Conservation (phyloP, 2,113 vertebrate species). For the Xyliphius kryptos region DNA sequence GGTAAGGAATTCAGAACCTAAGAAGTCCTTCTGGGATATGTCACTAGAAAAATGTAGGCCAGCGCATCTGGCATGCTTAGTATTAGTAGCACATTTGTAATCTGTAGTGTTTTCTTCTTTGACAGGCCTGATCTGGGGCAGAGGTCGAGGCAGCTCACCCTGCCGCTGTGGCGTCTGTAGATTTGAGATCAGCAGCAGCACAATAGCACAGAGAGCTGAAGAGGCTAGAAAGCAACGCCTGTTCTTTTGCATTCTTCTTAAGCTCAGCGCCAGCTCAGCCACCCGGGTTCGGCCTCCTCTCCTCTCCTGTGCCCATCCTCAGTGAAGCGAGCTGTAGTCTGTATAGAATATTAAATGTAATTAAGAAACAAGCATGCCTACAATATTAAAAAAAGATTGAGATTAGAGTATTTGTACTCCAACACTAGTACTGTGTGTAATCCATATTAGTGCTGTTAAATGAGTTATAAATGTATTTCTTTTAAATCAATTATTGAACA, state of each 20-base stretch:
- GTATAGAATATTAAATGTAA: constrained; percentile 1
- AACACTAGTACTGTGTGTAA: no score
- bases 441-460: no score
- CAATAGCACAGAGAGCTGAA: constrained; percentile 67
- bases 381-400: no score
- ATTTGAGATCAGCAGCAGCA: constrained; percentile 71
- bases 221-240: constrained; percentile 78
- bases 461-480: no score
- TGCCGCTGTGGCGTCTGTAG: constrained; percentile 53
- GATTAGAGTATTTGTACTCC: no score
- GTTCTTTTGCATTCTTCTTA: constrained; percentile 72
- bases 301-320: constrained; percentile 50
- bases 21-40: neutral
- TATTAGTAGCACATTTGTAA: no score
- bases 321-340: constrained; percentile 24
- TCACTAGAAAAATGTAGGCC: neutral
- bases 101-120: neutral
- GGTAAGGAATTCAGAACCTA: neutral
- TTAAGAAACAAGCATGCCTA: no score
- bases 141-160: constrained; percentile 48
- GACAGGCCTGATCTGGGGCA: constrained; percentile 38
- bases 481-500: no score
- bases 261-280: constrained; percentile 54
- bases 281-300: constrained; percentile 56
- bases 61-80: neutral